Percentiles rank a stretch among this genome's conserved stretches.
phyloP scores from a whole-genome alignment of 2,113 vertebrate species.

The Pachyramphus minor region DNA sequence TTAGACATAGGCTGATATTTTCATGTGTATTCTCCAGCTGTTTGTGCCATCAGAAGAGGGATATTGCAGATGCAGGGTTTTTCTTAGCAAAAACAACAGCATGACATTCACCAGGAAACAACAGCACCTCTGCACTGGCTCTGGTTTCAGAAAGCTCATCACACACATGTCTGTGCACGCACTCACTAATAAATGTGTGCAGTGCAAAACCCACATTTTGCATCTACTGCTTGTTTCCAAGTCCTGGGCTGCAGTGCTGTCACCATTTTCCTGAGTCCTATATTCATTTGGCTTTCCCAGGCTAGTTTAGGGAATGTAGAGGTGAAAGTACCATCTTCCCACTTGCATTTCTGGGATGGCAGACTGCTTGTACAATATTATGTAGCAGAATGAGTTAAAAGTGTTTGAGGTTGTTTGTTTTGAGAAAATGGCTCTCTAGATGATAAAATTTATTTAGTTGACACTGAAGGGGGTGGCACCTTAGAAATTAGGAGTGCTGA shows the following conservation, averaged over 20 bases:
- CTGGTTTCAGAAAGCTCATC: neutral
- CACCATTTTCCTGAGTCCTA: neutral
- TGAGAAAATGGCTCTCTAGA: neutral
- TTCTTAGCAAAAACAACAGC: neutral
- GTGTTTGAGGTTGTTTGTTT: neutral
- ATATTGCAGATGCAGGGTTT: neutral
- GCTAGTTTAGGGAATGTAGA: neutral
- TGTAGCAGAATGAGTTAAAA: neutral
- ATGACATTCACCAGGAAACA: neutral
- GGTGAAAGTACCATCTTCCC: neutral
- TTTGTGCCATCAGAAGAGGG: neutral
- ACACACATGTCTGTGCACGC: fast-evolving
- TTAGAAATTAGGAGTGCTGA: neutral
- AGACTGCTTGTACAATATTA: neutral
- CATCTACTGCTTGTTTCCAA: neutral
- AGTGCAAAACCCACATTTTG: neutral
- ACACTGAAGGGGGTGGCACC: neutral
- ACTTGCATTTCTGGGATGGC: neutral
- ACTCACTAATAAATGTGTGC: neutral
- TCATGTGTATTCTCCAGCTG: neutral
- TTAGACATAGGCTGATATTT: neutral
- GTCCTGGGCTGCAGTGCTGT: neutral
- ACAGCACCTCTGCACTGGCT: neutral
- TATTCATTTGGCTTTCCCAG: neutral
- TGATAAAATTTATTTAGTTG: neutral